phyloP scores from a whole-genome alignment of 2,113 vertebrate species.

The Hypocryptadius cinnamomeus region DNA sequence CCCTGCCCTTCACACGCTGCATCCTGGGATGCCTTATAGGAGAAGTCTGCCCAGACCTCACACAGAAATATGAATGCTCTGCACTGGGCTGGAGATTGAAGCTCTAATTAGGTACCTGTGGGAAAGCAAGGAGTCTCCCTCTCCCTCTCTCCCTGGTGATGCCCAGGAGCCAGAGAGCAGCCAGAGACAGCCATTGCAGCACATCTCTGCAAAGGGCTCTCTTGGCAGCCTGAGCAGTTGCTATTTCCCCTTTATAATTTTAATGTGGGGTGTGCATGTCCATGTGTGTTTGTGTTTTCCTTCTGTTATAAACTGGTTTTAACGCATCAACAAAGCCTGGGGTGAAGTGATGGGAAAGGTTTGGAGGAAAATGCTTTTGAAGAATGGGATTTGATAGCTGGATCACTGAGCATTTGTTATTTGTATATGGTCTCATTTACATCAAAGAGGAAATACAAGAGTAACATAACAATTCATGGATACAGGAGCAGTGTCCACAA shows the following conservation, averaged over 20 bases:
- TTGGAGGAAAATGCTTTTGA: background rate
- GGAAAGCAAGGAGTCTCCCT: background rate
- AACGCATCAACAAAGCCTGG: background rate
- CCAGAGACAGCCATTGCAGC: background rate
- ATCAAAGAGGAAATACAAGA: background rate
- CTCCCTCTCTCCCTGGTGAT: background rate
- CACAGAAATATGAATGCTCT: accelerated
- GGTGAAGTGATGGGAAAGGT: background rate
- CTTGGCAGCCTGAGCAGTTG: background rate
- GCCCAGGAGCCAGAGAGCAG: background rate
- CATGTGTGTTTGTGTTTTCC: background rate
- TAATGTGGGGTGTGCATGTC: background rate
- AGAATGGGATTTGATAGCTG: background rate
- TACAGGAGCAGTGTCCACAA: background rate
- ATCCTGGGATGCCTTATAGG: background rate
- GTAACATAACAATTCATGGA: background rate
- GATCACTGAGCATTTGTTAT: background rate
- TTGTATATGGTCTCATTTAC: background rate
- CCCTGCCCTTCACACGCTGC: background rate
- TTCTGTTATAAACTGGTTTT: background rate
- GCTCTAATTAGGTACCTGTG: background rate
- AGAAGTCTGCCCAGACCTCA: background rate
- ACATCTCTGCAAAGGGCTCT: background rate
- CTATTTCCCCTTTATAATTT: background rate
- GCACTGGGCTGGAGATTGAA: background rate